Percentiles rank a stretch among this genome's conserved stretches.
These are phyloP conservation scores for Pristis pectinata DNA, from an alignment of 2,797 vertebrate species.

Conservation along the genomic window DNA sequence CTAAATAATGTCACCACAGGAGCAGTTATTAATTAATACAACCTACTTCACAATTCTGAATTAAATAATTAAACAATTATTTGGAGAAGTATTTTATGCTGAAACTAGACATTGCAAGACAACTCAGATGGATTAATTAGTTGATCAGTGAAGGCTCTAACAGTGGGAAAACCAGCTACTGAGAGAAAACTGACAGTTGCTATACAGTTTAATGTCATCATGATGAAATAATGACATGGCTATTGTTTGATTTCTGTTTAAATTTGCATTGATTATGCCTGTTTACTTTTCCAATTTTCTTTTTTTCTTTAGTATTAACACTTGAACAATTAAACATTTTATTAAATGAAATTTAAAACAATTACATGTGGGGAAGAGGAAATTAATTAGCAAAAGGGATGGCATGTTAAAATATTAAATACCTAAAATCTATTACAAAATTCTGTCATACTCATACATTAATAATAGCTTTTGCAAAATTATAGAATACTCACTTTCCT, in stretches of 20 bases:
- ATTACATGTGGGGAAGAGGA: not conserved
- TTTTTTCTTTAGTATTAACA: not conserved
- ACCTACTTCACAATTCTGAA: too few species aligned
- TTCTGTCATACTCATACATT: not conserved
- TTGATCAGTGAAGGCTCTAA: not conserved
- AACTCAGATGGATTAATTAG: conserved; percentile 9
- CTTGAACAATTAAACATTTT: not conserved
- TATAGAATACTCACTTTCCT: not conserved
- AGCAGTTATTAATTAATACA: not conserved
- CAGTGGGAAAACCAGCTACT: not conserved
- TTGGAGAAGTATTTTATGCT: not conserved
- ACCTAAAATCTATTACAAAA: not conserved
- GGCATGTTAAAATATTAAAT: not conserved
- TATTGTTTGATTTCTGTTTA: conserved; percentile 29
- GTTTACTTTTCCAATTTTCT: not conserved
- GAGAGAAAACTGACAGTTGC: not conserved
- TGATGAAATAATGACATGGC: not conserved
- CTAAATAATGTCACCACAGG: not conserved
- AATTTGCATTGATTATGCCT: not conserved
- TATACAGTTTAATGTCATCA: not conserved
- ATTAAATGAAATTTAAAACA: not conserved
- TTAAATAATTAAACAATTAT: not conserved
- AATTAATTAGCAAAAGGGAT: not conserved
- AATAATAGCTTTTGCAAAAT: not conserved
- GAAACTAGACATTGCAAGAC: not conserved